Conservation (phyloP, 2,797 vertebrate genomes). For the Dicrostonyx torquatus region DNA sequence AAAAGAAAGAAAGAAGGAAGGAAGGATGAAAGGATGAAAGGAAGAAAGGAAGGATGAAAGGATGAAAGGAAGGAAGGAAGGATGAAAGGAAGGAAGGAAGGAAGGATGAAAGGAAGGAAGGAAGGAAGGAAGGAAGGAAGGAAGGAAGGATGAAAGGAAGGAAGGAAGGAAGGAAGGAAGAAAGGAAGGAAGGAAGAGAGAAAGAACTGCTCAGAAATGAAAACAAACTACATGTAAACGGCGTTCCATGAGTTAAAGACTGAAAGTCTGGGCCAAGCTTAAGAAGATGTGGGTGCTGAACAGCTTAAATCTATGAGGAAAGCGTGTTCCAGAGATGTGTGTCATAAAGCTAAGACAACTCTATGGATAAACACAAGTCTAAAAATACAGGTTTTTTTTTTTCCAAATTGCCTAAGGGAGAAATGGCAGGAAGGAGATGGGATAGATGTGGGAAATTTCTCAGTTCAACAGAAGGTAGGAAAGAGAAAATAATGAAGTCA, state of each 20-base stretch:
- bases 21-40: too few relatives aligned
- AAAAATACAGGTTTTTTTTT: conserved; percentile 2
- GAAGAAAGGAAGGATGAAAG: too few relatives aligned
- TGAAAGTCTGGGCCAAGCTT: neutral
- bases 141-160: neutral
- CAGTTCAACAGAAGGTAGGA: neutral
- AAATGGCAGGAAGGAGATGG: neutral
- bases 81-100: too few relatives aligned
- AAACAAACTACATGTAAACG: neutral
- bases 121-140: too few relatives aligned
- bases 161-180: neutral
- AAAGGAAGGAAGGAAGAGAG: too few relatives aligned
- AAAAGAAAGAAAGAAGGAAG: too few relatives aligned
- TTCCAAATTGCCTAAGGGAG: neutral
- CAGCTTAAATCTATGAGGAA: neutral
- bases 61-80: too few relatives aligned
- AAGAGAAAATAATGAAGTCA: neutral
- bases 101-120: too few relatives aligned
- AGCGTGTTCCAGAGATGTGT: neutral
- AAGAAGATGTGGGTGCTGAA: neutral
- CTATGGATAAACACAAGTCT: neutral
- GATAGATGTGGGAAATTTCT: neutral
- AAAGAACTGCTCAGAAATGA: neutral
- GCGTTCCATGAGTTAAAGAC: neutral
- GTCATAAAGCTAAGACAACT: neutral